phyloP scores from a whole-genome alignment of 2,113 vertebrate species.

The Neolamprologus caudopunctatus region DNA sequence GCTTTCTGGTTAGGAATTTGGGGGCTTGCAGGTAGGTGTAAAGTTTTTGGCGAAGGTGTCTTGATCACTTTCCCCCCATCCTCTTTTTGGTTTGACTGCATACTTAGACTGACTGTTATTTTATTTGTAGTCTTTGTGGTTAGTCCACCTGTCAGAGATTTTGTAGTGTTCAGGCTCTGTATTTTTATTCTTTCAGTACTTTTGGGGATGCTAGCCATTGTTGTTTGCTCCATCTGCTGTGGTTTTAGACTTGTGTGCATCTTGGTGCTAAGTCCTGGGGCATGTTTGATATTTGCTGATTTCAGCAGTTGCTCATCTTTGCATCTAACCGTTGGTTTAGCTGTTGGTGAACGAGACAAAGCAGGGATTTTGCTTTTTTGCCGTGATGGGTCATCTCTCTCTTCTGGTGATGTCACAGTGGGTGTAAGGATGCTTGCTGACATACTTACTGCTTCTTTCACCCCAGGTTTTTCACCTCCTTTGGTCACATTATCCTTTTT shows the following conservation, averaged over 20 bases:
- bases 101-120: not conserved
- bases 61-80: not conserved
- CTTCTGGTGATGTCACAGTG: not conserved
- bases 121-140: not conserved
- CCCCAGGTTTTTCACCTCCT: not conserved
- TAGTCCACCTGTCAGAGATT: not conserved
- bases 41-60: not conserved
- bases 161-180: not conserved
- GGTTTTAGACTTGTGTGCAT: not conserved
- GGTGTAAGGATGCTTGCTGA: not conserved
- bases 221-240: not conserved
- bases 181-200: not conserved
- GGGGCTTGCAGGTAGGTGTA: not conserved
- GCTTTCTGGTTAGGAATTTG: not conserved
- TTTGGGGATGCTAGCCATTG: not conserved
- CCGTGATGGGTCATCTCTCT: not conserved
- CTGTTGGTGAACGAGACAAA: not conserved
- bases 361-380: conserved; percentile 21
- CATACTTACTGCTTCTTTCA: not conserved
- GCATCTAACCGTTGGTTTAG: not conserved
- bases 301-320: not conserved
- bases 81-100: not conserved
- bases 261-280: not conserved
- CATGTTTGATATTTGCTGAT: not conserved
- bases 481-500: not conserved